These are phyloP conservation scores for Anagyrus pseudococci DNA, from an alignment of 2,888 invertebrate genomes.

Conservation along the genomic window DNA sequence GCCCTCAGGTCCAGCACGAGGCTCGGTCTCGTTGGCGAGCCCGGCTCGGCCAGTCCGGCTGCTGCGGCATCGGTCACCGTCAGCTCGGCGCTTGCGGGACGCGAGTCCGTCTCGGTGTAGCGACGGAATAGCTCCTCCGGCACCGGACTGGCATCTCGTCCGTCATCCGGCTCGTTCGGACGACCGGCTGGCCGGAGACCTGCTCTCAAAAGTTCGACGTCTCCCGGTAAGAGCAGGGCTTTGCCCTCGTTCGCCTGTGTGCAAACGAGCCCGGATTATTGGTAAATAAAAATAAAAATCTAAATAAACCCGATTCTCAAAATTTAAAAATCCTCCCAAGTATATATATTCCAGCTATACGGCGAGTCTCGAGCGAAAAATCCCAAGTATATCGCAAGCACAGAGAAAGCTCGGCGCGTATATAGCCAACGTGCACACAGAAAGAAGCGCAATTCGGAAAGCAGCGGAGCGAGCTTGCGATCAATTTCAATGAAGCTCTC, in stretches of 20 bases:
- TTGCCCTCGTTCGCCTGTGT: conserved; percentile 55
- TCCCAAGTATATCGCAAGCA: too few species aligned
- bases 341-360: too few species aligned
- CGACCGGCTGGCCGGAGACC: conserved; percentile 31
- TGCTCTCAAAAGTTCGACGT: conserved; percentile 54
- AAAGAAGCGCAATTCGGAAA: too few species aligned
- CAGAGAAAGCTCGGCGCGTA: too few species aligned
- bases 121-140: conserved; percentile 63
- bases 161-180: background rate
- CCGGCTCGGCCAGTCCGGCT: conserved; percentile 34
- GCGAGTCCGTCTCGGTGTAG: conserved; percentile 85
- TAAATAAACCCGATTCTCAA: too few species aligned
- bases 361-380: too few species aligned
- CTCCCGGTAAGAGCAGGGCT: conserved; percentile 52
- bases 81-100: conserved; percentile 78
- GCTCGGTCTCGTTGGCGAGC: conserved; percentile 54
- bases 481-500: conserved; percentile 17
- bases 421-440: too few species aligned
- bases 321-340: too few species aligned
- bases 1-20: conserved; percentile 60
- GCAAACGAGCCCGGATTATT: too few species aligned
- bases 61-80: conserved; percentile 70
- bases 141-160: conserved; percentile 35
- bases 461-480: background rate
- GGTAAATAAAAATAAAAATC: background rate